Conservation (phyloP, 1,140 invertebrate genomes). For the Oppia nitens region DNA sequence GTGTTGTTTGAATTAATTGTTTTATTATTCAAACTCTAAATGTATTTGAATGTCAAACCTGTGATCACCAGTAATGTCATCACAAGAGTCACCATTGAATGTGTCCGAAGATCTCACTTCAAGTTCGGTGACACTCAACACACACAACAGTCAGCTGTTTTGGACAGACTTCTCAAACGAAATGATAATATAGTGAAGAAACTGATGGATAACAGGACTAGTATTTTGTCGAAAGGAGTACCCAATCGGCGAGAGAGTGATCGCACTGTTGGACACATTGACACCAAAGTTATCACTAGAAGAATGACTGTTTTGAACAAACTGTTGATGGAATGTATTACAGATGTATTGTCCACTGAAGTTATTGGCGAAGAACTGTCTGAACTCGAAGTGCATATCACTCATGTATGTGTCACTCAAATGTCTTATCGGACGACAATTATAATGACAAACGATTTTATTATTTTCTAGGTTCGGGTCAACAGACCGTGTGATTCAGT, state of each 20-base stretch:
- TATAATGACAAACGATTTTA: background rate
- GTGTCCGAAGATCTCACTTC: background rate
- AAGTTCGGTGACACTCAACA: background rate
- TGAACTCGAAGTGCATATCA: conserved; percentile 7
- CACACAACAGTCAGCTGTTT: background rate
- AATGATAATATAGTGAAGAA: background rate
- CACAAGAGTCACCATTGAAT: background rate
- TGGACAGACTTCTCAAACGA: background rate
- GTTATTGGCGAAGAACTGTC: background rate
- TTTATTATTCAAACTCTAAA: background rate
- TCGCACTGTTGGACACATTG: background rate
- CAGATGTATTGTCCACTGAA: conserved; percentile 8
- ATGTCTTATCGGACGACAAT: background rate
- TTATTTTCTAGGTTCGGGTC: conserved; percentile 1
- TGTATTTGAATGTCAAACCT: background rate
- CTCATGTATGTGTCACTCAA: background rate
- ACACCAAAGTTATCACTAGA: background rate
- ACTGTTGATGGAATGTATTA: background rate
- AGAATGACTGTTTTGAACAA: conserved; percentile 13
- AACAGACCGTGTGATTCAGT: background rate
- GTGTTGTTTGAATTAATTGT: too few species aligned
- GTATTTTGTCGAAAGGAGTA: background rate
- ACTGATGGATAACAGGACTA: background rate
- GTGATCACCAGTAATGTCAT: background rate
- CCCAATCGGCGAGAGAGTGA: background rate